A percentile compares a stretch with the other conserved stretches of the same genome.
These are phyloP conservation scores for Syngnathus rostellatus DNA, from an alignment of 2,797 vertebrate species.

Conservation along the genomic window DNA sequence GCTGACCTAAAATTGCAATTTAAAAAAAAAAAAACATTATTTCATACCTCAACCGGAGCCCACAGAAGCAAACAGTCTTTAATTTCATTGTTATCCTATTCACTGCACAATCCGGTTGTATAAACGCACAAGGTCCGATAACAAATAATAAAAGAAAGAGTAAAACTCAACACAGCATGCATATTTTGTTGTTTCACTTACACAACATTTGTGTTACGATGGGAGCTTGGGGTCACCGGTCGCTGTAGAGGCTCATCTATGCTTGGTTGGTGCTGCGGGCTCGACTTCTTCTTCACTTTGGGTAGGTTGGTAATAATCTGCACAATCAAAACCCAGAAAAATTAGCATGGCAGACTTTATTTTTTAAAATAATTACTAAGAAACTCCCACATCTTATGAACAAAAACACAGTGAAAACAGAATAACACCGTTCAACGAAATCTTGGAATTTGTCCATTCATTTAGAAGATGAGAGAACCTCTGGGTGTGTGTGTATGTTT, in stretches of 20 bases:
- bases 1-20: neutral
- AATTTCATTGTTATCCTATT: neutral
- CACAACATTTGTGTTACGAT: constrained; percentile 52
- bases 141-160: neutral
- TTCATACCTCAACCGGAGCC: neutral
- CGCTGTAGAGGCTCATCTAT: constrained; percentile 80
- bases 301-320: constrained; percentile 93
- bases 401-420: neutral
- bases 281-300: constrained; percentile 61
- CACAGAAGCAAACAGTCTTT: neutral
- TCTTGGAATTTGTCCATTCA: neutral
- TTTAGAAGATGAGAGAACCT: too few species aligned
- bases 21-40: neutral
- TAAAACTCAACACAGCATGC: neutral
- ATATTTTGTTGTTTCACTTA: constrained; percentile 36
- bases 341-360: neutral
- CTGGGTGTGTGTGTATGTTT: neutral
- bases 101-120: constrained; percentile 6
- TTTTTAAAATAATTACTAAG: neutral
- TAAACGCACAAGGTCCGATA: neutral
- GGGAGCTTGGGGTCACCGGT: constrained; percentile 80
- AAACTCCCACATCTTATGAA: too few species aligned
- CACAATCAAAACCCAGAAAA: constrained; percentile 10
- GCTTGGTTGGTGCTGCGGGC: constrained; percentile 47
- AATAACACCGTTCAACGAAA: too few species aligned